These are phyloP conservation scores for Anguilla marmorata DNA, from an alignment of 2,797 vertebrate species.

Conservation along the genomic window DNA sequence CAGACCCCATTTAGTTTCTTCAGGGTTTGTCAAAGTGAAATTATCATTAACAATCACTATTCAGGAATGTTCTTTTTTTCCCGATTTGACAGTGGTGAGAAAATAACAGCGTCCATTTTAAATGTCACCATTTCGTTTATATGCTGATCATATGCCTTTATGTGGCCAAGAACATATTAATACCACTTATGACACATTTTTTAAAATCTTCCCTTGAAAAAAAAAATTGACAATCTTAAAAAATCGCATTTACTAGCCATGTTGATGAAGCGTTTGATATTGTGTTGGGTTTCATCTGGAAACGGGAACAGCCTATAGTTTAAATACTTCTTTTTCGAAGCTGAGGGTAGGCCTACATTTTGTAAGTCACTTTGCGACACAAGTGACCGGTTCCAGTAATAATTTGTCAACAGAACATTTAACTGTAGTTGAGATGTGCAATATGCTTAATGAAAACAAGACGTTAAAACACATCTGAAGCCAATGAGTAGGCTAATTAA, in stretches of 20 bases:
- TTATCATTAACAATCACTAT: too few species aligned
- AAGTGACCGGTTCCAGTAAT: slow-evolving; percentile 1
- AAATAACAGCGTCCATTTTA: too few species aligned
- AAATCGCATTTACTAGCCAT: too few species aligned
- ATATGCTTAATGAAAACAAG: not conserved
- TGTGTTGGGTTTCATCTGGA: too few species aligned
- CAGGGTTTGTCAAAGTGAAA: not conserved
- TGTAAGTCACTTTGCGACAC: slow-evolving; percentile 7
- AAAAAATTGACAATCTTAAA: too few species aligned
- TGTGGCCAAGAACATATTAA: not conserved
- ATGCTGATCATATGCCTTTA: not conserved
- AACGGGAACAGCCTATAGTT: too few species aligned
- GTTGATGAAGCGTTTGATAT: too few species aligned
- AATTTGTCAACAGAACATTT: not conserved
- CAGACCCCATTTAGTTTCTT: not conserved
- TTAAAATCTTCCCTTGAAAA: too few species aligned
- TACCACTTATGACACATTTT: too few species aligned
- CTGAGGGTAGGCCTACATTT: not conserved
- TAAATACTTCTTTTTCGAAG: not conserved
- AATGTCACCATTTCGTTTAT: too few species aligned
- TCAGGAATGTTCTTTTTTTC: too few species aligned
- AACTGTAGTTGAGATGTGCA: not conserved
- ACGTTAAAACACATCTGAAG: not conserved
- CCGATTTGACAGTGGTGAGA: too few species aligned
- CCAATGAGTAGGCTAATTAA: not conserved